Evolutionary conservation across 2,113 vertebrate species (phyloP).

Genomic region (Circaetus cinerascens): DNA sequence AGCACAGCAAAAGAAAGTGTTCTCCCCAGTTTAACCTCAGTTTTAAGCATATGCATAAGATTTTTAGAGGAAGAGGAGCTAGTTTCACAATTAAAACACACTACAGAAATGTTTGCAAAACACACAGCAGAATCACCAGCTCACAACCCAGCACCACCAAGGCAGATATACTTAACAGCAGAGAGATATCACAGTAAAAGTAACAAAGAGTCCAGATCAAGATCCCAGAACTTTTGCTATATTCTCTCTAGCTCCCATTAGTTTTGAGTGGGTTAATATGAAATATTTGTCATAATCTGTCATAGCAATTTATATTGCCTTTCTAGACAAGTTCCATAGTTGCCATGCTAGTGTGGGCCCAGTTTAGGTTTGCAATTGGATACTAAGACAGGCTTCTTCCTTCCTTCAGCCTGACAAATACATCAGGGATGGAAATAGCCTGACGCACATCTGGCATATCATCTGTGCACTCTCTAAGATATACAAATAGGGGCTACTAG

Average conservation of each 20-base stretch:
- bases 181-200: neutral
- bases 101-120: neutral
- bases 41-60: neutral
- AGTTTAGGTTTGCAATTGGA: neutral
- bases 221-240: neutral
- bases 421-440: neutral
- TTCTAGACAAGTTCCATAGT: neutral
- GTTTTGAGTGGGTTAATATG: neutral
- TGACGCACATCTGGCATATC: neutral
- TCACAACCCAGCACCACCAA: neutral
- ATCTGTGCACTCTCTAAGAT: too few relatives aligned
- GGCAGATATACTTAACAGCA: neutral
- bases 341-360: neutral
- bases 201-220: neutral
- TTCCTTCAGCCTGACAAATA: neutral
- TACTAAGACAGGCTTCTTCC: neutral
- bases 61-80: neutral
- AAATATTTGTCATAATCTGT: neutral
- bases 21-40: neutral
- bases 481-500: accelerated
- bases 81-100: neutral
- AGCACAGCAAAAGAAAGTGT: accelerated
- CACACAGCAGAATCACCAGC: neutral
- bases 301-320: neutral
- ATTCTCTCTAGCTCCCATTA: neutral